Evolutionary conservation across 2,113 vertebrate species (phyloP), one percentile per base, ranked within the genome.

Genomic region (Ascaphus truei): DNA sequence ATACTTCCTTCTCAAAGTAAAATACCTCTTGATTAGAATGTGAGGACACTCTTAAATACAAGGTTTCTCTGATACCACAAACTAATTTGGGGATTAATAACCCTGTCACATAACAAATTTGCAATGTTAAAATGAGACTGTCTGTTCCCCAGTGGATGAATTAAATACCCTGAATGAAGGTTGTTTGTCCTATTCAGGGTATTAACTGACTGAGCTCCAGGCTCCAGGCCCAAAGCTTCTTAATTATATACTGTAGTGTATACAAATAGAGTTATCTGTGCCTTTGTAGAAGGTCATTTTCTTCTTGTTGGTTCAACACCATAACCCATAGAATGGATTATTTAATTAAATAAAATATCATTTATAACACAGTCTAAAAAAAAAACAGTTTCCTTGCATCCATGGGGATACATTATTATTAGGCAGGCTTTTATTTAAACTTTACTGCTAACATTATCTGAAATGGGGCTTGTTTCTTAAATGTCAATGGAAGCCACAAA

Each of bases 71-170:
- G 37, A 45, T 37, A 30, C 26, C 15, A 20, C 27, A 34, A 23
- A 23, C 43, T 33, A 47, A 62, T 47, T 47, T 62, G 59, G 59
- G 30, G 27, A 62, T 62, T 62, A 62, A 50, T 50, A 62, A 50
- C 39, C 60, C 30, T 9, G 43, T 62, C 60, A 62, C 60, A 62
- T 23, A 34, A 45, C 43, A 25, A 47, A 20, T 33, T 33, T 45
- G 37, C 37, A 61, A 29, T 61, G 34, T 31, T 55, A 55, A 55
- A 57, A 57, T 34, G 53, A 36, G 27, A 43, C 58, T 45, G 23
- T 45, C 11, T 45, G 58, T 30, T 45, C 39, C 59, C 43, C 43
- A 22, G 43, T 43, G 60, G 20, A 47, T 48, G 11, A 43, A 48
- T 33, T 48, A 34, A 62, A 27, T 30, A 62, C 37, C 41, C 41